Evolutionary conservation across 2,888 invertebrate genomes (phyloP).

Genomic region (Ectemnius lituratus): DNA sequence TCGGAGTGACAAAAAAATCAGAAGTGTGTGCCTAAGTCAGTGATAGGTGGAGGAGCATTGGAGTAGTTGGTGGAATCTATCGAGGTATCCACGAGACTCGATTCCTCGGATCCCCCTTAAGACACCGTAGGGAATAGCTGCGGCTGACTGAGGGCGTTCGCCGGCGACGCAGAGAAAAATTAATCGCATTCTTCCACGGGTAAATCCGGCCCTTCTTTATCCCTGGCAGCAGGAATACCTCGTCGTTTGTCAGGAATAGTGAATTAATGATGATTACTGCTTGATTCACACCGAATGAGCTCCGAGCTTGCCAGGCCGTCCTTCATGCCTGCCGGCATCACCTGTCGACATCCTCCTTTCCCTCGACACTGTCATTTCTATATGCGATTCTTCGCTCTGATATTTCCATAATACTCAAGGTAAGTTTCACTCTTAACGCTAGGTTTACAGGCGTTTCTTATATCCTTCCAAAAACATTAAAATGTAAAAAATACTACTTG

Average conservation of each 20-base stretch:
- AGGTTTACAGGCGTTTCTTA: too few species aligned
- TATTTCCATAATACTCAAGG: conserved; percentile 4
- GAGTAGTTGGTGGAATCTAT: conserved; percentile 48
- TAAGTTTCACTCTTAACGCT: too few species aligned
- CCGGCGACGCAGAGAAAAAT: conserved; percentile 68
- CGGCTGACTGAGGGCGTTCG: conserved; percentile 63
- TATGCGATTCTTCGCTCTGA: conserved; percentile 34
- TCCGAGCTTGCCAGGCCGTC: conserved; percentile 59
- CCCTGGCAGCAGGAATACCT: conserved; percentile 71
- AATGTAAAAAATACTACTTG: too few species aligned
- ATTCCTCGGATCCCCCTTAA: conserved; percentile 50
- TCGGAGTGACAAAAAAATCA: too few species aligned
- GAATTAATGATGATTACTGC: conserved; percentile 75
- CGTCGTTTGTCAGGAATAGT: conserved; percentile 74
- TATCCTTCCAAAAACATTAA: too few species aligned
- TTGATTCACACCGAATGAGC: conserved; percentile 66
- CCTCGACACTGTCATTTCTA: conserved; percentile 69
- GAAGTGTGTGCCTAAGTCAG: conserved; percentile 31
- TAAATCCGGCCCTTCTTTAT: conserved; percentile 72
- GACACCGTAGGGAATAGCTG: conserved; percentile 60
- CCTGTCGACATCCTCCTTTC: conserved; percentile 65
- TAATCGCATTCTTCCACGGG: conserved; percentile 72
- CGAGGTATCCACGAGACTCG: conserved; percentile 44
- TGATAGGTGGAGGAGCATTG: conserved; percentile 61
- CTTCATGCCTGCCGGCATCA: conserved; percentile 25